These are phyloP conservation scores for Microtus oregoni DNA, from an alignment of 2,113 vertebrate species.

Conservation along the genomic window DNA sequence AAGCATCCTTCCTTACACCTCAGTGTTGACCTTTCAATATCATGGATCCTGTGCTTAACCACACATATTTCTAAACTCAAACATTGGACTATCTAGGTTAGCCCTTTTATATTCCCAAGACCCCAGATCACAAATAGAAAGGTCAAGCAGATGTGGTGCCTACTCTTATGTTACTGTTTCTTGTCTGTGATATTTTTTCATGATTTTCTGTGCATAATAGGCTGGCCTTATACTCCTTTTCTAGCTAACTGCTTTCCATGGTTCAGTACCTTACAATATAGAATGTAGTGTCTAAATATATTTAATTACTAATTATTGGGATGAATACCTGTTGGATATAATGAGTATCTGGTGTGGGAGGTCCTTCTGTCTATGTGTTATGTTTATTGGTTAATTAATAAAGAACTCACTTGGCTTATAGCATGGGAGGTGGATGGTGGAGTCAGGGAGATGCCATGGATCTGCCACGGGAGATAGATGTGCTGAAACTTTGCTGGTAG, in stretches of 20 bases:
- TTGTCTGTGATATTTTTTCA: background rate
- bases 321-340: background rate
- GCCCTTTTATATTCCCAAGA: background rate
- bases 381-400: too few relatives aligned
- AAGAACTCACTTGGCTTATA: too few relatives aligned
- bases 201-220: background rate
- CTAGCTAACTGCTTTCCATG: background rate
- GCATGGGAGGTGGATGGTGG: too few relatives aligned
- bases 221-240: background rate
- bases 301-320: background rate
- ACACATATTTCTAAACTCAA: background rate
- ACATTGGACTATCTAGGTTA: background rate
- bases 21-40: background rate
- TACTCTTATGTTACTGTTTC: background rate
- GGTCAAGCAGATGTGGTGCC: accelerated
- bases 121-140: background rate
- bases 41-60: background rate
- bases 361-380: too few relatives aligned
- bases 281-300: background rate
- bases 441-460: too few relatives aligned
- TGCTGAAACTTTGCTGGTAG: too few relatives aligned
- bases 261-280: background rate
- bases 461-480: too few relatives aligned
- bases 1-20: too few relatives aligned
- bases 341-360: background rate